Evolutionary conservation across 2,888 invertebrate species (phyloP).

Genomic region (Caenorhabditis uteleia): DNA sequence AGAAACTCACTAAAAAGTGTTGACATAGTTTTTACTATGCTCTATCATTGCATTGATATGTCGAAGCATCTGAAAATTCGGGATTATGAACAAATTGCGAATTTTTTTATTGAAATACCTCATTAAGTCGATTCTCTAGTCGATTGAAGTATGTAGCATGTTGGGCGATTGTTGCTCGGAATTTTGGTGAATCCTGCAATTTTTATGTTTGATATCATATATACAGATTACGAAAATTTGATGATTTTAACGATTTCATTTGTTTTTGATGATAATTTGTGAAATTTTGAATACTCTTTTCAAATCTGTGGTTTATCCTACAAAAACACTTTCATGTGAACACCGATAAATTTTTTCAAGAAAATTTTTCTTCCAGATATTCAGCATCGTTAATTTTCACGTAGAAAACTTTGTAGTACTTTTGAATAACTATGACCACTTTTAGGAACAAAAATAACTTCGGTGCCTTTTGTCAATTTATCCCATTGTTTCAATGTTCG

Average conservation of each 20-base stretch:
- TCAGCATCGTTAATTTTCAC: too few relatives aligned
- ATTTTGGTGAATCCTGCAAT: constrained; percentile 42
- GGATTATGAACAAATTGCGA: neutral
- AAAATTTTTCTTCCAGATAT: too few relatives aligned
- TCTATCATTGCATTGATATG: constrained; percentile 88
- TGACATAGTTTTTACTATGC: constrained; percentile 87
- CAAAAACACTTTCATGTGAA: neutral
- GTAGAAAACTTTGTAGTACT: too few relatives aligned
- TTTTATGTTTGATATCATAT: neutral
- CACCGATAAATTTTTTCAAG: neutral
- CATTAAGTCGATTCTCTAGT: constrained; percentile 52
- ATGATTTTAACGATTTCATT: too few relatives aligned
- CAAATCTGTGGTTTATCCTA: too few relatives aligned
- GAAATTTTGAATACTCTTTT: too few relatives aligned
- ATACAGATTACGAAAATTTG: neutral
- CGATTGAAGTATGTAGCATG: constrained; percentile 47
- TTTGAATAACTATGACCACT: too few relatives aligned
- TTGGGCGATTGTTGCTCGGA: constrained; percentile 41
- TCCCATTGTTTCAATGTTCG: too few relatives aligned
- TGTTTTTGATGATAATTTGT: too few relatives aligned
- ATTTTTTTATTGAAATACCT: constrained; percentile 38
- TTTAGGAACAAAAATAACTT: too few relatives aligned
- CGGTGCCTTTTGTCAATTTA: too few relatives aligned
- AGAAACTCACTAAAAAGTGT: constrained; percentile 82
- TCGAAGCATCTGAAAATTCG: constrained; percentile 77